phyloP scores from a whole-genome alignment of 2,797 vertebrate species.

The Eurystomus glaucurus region DNA sequence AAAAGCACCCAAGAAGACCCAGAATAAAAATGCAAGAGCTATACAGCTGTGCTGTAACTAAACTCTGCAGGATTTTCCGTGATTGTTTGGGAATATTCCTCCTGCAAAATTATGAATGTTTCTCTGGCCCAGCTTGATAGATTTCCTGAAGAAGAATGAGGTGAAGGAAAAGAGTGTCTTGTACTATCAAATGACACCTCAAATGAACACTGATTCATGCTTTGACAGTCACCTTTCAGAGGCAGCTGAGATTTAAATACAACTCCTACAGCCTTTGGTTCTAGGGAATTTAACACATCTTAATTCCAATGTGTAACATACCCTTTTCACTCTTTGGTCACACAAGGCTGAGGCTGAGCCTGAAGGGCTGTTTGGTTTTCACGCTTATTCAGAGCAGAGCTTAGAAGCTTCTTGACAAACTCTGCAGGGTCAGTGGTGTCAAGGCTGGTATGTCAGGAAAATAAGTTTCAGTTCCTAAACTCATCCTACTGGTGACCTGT shows the following conservation, averaged over 20 bases:
- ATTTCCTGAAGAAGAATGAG: neutral
- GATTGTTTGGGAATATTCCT: neutral
- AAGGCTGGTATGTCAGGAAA: conserved; percentile 49
- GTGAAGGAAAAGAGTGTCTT: neutral
- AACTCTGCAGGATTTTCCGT: neutral
- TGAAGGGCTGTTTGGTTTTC: conserved; percentile 27
- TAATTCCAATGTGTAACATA: conserved; percentile 26
- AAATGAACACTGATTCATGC: neutral
- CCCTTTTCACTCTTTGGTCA: neutral
- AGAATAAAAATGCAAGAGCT: accelerated
- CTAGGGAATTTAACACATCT: conserved; percentile 30
- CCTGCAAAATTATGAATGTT: neutral
- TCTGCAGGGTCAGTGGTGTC: neutral
- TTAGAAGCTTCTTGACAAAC: conserved; percentile 60
- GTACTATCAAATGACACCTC: neutral
- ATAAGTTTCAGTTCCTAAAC: conserved; percentile 68
- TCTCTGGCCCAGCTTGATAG: neutral
- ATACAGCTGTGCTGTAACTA: neutral
- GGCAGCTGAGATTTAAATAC: neutral
- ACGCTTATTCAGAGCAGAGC: neutral
- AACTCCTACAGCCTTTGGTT: conserved; percentile 4
- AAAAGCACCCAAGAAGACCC: neutral
- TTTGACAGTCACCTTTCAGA: neutral
- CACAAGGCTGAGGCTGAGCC: neutral
- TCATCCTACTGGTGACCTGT: conserved; percentile 56